A percentile compares a stretch with the other conserved stretches of the same genome.
These are phyloP conservation scores for Lysandra bellargus DNA, from an alignment of 2,888 invertebrate genomes.

Conservation along the genomic window DNA sequence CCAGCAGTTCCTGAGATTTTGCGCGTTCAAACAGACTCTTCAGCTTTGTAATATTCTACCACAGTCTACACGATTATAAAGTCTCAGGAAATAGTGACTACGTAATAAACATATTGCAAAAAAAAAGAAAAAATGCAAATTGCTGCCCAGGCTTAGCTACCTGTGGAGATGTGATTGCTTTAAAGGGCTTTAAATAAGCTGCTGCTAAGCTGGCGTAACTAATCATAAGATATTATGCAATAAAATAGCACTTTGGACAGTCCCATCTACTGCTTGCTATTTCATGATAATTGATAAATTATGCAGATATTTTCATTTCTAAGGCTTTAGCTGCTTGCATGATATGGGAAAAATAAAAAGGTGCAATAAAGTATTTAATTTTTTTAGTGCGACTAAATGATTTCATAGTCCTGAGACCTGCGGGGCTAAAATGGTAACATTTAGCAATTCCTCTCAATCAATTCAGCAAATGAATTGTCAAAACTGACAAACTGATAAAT, in stretches of 20 bases:
- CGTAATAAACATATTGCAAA: neutral
- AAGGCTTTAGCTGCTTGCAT: neutral
- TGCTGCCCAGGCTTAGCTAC: neutral
- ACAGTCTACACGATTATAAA: neutral
- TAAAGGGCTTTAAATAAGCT: neutral
- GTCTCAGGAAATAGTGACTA: neutral
- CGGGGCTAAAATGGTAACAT: too few relatives aligned
- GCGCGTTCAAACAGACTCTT: too few relatives aligned
- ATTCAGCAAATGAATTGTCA: too few relatives aligned
- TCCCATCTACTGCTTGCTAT: constrained; percentile 1
- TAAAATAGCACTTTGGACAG: constrained; percentile 16
- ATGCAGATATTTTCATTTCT: neutral
- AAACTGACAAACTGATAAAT: too few relatives aligned
- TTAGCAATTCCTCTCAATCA: too few relatives aligned
- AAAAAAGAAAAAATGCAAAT: neutral
- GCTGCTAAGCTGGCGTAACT: constrained; percentile 5
- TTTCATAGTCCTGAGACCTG: too few relatives aligned
- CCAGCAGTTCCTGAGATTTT: too few relatives aligned
- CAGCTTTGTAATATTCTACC: too few relatives aligned
- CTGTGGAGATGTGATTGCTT: neutral
- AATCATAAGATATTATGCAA: neutral
- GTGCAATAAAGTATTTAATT: too few relatives aligned
- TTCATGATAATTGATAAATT: neutral
- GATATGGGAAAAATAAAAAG: neutral
- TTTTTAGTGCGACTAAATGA: too few relatives aligned